Evolutionary conservation across 2,797 vertebrate genomes (phyloP).

Genomic region (Intellagama lesueurii): DNA sequence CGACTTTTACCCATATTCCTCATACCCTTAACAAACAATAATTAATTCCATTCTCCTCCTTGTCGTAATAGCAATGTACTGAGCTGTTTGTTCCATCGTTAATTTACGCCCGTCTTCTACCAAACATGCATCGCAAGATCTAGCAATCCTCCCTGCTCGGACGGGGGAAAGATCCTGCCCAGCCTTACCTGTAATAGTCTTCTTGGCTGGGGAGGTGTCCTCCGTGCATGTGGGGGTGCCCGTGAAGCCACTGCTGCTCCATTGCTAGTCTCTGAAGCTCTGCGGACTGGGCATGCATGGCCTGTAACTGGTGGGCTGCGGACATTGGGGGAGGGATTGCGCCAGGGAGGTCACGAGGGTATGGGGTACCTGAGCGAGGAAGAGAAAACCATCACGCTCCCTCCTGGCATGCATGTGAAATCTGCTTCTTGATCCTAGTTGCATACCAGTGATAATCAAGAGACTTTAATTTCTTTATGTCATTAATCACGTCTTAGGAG

Average conservation of each 20-base stretch:
- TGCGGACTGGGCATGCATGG: conserved; percentile 98
- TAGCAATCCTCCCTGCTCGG: not conserved
- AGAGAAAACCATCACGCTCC: conserved; percentile 33
- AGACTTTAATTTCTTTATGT: too few relatives aligned
- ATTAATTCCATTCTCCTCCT: too few relatives aligned
- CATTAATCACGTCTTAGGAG: too few relatives aligned
- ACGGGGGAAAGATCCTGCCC: too few relatives aligned
- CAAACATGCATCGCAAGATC: too few relatives aligned
- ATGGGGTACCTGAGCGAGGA: conserved; percentile 87
- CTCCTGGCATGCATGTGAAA: not conserved
- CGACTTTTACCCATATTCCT: too few relatives aligned
- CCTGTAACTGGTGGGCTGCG: conserved; percentile 97
- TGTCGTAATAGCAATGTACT: too few relatives aligned
- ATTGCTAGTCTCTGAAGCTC: conserved; percentile 98
- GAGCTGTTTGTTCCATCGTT: too few relatives aligned
- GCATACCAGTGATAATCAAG: too few relatives aligned
- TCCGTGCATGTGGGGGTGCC: conserved; percentile 98
- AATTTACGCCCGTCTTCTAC: too few relatives aligned
- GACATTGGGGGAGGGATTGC: conserved; percentile 96
- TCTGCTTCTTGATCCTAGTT: too few relatives aligned
- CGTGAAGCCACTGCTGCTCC: conserved; percentile 99
- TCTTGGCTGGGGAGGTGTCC: conserved; percentile 97
- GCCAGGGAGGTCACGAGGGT: conserved; percentile 91
- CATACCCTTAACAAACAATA: too few relatives aligned
- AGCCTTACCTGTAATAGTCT: conserved; percentile 96